Evolutionary conservation across 2,113 vertebrate genomes (phyloP), one percentile per base, ranked within the genome.

Genomic region (Pitta sordida): DNA sequence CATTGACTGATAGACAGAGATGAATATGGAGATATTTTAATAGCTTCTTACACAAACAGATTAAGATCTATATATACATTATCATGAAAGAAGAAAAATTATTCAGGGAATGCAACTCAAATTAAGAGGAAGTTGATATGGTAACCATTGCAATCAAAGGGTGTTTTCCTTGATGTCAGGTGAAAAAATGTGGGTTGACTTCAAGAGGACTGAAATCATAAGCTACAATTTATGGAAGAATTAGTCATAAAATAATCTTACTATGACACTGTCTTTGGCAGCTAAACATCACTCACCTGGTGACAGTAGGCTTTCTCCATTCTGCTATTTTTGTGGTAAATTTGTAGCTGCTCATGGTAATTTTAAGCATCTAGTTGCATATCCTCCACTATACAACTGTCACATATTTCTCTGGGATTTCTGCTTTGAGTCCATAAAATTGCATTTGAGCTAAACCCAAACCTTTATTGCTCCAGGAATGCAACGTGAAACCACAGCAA

Each of bases 1-100:
- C 95, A 97, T 75, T 95, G 96, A 93, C 92, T 96, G 97, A 97
- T 91, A 96, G 95, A 93, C 82, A 92, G 91, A 88, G 87, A 96
- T 94, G 80, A 93, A 94, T 96, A 89, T 69, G 81, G 82, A 97
- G 93, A 92, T 95, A 93, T 90, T 93, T 96, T 96, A 96, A 96
- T 92, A 97, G 91, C 86, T 89, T 92, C 86, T 96, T 92, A 81
- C 91, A 91, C 2, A 88, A 97, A 85, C 74, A 95, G 81, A 93
- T 95, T 92, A 96, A 91, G 80, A 94, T 88, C 83, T 94, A 86
- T 87, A 91, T 92, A 91, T 91, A 94, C 60, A 87, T 96, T 96
- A 96, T 73, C 86, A 91, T 89, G 83, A 93, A 96, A 94, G 59
- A 81, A 84, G 41, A 86, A 96, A 95, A 93, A 87, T 69, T 93